phyloP scores from a whole-genome alignment of 2,113 vertebrate genomes.

The Catharus fuscescens region DNA sequence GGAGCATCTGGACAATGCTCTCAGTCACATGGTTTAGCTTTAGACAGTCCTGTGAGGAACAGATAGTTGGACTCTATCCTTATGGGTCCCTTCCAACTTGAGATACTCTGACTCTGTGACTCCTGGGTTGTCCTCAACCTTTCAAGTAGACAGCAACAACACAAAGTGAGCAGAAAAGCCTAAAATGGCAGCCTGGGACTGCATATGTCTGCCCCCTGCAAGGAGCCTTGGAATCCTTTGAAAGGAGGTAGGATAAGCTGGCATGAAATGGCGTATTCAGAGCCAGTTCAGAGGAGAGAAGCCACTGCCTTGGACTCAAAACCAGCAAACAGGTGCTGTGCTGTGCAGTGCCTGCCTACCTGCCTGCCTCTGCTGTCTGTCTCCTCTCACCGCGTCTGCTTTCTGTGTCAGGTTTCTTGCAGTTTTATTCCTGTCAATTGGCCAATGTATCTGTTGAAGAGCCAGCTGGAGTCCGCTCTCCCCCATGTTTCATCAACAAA shows the following conservation, averaged over 20 bases:
- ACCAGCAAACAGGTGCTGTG: not conserved
- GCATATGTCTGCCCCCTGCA: slow-evolving; percentile 35
- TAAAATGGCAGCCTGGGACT: slow-evolving; percentile 44
- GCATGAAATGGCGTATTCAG: fast-evolving
- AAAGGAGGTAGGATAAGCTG: slow-evolving; percentile 38
- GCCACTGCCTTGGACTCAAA: not conserved
- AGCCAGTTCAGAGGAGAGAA: slow-evolving; percentile 34
- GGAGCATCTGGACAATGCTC: not conserved
- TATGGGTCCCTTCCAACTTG: not conserved
- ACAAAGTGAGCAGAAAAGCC: slow-evolving; percentile 26
- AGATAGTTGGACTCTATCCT: not conserved
- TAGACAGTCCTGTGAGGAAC: not conserved
- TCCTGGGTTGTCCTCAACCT: not conserved
- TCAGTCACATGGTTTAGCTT: not conserved
- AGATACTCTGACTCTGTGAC: not conserved
- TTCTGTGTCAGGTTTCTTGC: slow-evolving; percentile 16
- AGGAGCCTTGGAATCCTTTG: not conserved
- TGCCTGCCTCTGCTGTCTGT: slow-evolving; percentile 43
- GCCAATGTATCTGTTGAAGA: slow-evolving; percentile 13
- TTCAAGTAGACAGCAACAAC: not conserved
- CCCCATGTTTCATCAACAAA: slow-evolving; percentile 60
- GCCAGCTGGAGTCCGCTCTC: slow-evolving; percentile 54
- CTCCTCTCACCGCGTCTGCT: not conserved
- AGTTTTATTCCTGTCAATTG: slow-evolving; percentile 33
- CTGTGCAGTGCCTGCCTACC: slow-evolving; percentile 38